Evolutionary conservation across 2,113 vertebrate genomes (phyloP), one percentile per base, ranked within the genome.

Genomic region (Mohoua ochrocephala): DNA sequence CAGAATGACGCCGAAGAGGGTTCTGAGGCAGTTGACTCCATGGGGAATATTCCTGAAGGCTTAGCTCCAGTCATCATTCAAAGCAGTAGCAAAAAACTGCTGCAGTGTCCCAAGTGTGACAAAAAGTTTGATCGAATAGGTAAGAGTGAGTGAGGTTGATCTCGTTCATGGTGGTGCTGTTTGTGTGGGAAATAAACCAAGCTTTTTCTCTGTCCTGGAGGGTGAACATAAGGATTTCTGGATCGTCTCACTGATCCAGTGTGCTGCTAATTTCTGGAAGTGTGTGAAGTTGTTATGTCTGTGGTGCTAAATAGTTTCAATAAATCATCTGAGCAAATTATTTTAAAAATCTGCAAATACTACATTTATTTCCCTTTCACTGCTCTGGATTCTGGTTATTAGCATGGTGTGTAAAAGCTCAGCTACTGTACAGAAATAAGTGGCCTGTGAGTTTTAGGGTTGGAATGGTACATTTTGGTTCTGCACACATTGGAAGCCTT

Each of bases 101-200:
- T 99, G 83, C 98, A 99, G 65, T 99, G 99, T 89, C 99, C 99
- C 79, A 99, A 99, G 90, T 99, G 99, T 97, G 98, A 99, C 83
- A 99, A 99, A 97, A 99, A 98, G 23, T 99, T 99, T 98, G 99
- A 99, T 97, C 99, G 99, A 31, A 97, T 99, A 99, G 99, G 99
- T 99, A 98, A 97, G 98, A 93, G 49, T 3, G 18, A 70, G 49
- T 84, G 49, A 63, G 69, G 33, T 79, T 83, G 35, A 47, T 78
- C 18, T 82, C 1, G 1, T 82, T 85, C 19, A 2, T 20, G 79
- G 47, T 88, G 68, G 15, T 88, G 49, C 74, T 80, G 4, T 80
- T 68, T 64, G 20, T 64, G 37, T 69, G 56, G 79, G 59, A 81
- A 85, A 70, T 79, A 95, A 81, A 79, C 20, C 3, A 21, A 71